Evolutionary conservation across 2,888 invertebrate genomes (phyloP).

Genomic region (Palloptera scutellata): DNA sequence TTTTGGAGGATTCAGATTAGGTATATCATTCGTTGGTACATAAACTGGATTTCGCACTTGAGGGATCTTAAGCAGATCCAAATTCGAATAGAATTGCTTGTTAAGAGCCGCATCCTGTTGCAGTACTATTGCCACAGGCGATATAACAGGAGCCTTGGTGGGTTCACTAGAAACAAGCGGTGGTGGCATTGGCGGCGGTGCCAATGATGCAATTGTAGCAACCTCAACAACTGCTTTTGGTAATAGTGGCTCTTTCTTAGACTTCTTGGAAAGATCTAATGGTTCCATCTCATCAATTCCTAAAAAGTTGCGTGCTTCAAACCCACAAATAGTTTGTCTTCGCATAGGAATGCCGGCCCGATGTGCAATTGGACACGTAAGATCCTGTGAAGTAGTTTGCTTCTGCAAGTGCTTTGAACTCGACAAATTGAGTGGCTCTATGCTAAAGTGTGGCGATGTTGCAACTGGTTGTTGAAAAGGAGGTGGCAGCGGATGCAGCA

Average conservation of each 20-base stretch:
- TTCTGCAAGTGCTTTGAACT: conserved; percentile 37
- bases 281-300: conserved; percentile 56
- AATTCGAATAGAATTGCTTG: conserved; percentile 55
- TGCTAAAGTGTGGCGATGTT: conserved; percentile 11
- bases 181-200: conserved; percentile 31
- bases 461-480: no score
- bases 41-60: conserved; percentile 53
- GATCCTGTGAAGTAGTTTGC: conserved; percentile 31
- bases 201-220: neutral
- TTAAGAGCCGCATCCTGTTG: conserved; percentile 36
- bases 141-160: conserved; percentile 13
- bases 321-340: conserved; percentile 58
- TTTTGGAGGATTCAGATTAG: conserved; percentile 22
- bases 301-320: conserved; percentile 51
- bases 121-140: conserved; percentile 29
- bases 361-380: conserved; percentile 33
- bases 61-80: conserved; percentile 56
- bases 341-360: conserved; percentile 48
- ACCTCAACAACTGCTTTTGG: neutral
- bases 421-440: conserved; percentile 51
- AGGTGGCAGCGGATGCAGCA: no score
- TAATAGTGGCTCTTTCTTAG: conserved; percentile 40
- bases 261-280: conserved; percentile 58
- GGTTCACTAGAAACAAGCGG: conserved; percentile 9
- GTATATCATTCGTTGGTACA: neutral